Evolutionary conservation across 2,113 vertebrate genomes (phyloP), one percentile per base, ranked within the genome.

Genomic region (Centrocercus urophasianus): DNA sequence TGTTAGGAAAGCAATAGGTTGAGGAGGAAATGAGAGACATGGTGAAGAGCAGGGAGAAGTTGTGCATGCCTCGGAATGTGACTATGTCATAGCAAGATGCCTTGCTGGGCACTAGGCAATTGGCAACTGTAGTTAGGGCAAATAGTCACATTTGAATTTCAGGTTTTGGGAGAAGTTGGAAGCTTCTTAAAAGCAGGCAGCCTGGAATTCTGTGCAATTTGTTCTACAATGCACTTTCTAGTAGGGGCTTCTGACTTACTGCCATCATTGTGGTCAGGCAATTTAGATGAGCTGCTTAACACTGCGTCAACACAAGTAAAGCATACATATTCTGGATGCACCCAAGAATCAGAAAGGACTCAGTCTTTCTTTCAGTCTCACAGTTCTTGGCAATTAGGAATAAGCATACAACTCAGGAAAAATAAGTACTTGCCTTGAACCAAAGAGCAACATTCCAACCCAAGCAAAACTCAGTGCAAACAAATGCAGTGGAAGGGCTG

Each of bases 1-100:
- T 13, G 9, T 28, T 21, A 74, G n/a, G 11, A 63, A 54, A 75
- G 7, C 34, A 81, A 34, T 1, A 30, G 21, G 25, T 2, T 48
- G 57, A 71, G 14, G 10, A 87, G 10, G 16, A 25, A 65, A 36
- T 1, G 6, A 77, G 21, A 86, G 15, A 13, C 8, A 48, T 1
- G 2, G 4, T 4, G 2, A 27, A 81, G 14, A 78, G 30, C 2
- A 56, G 34, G 25, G 4, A 34, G 25, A 32, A 77, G 5, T 32
- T 0, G 0, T 3, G 0, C 27, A 7, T 27, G 8, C 15, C 10
- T 76, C 9, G 32, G n/a, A 75, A 86, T 38, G 45, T 40, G 59
- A 34, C 5, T 48, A 27, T 15, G 19, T 25, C 0, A 0, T 5
- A n/a, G 32, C 0, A 0, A 61, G 16, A 3, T 28, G 22, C 7